Conservation (phyloP, 2,113 vertebrate genomes). For the Silurus meridionalis region DNA sequence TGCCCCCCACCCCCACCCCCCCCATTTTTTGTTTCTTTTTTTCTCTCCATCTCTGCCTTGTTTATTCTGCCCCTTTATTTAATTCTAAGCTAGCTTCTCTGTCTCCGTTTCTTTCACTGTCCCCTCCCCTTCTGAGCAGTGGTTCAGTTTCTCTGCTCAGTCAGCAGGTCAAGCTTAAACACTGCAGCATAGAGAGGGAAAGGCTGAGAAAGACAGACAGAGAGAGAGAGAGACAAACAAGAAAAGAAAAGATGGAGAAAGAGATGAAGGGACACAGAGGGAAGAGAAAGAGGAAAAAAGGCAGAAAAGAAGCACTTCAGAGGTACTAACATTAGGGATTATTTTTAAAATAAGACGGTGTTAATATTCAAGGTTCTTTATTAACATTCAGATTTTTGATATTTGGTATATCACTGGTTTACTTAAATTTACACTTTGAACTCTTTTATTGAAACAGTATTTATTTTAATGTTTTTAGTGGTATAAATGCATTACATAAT, state of each 20-base stretch:
- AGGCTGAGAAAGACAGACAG: slow-evolving; percentile 1
- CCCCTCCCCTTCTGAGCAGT: slow-evolving; percentile 23
- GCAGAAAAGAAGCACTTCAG: slow-evolving; percentile 45
- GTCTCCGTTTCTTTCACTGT: background rate
- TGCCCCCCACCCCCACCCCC: background rate
- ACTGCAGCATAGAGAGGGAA: slow-evolving; percentile 60
- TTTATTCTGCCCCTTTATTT: background rate
- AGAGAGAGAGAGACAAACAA: background rate
- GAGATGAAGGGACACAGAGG: slow-evolving; percentile 28
- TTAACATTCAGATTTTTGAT: background rate
- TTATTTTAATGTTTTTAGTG: background rate
- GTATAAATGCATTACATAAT: background rate
- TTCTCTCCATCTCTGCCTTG: background rate
- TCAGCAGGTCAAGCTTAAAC: slow-evolving; percentile 67
- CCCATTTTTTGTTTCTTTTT: background rate
- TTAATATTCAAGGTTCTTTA: background rate
- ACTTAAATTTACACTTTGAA: background rate
- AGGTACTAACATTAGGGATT: slow-evolving; percentile 39
- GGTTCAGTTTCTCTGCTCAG: slow-evolving; percentile 67
- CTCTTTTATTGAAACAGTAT: background rate
- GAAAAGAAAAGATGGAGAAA: background rate
- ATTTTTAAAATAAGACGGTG: background rate
- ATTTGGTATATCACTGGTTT: background rate
- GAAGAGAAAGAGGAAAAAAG: slow-evolving; percentile 41
- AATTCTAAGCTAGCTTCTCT: background rate